Evolutionary conservation across 2,113 vertebrate species (phyloP).

Genomic region (Furnarius figulus): DNA sequence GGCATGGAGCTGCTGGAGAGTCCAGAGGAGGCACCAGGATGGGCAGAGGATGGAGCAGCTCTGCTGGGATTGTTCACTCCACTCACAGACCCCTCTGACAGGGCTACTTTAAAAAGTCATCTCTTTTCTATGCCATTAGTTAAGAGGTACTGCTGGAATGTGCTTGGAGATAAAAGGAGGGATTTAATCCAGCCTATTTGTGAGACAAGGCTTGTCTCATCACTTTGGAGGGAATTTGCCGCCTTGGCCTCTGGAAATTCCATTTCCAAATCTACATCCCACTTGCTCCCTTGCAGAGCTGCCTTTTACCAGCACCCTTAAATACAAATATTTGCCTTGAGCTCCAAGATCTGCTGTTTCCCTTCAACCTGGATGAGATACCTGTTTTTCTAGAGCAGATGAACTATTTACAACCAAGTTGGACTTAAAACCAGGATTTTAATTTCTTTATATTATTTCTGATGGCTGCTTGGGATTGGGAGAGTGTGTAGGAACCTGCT

Average conservation of each 20-base stretch:
- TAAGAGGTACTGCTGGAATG: background rate
- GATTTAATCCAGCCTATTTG: background rate
- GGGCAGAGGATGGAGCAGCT: background rate
- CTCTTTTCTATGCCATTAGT: background rate
- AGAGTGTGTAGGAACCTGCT: background rate
- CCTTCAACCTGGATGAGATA: background rate
- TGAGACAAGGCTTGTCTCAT: background rate
- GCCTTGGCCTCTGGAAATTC: background rate
- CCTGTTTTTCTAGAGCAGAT: accelerated
- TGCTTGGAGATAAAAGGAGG: background rate
- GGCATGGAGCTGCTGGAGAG: background rate
- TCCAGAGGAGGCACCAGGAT: background rate
- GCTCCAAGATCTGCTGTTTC: background rate
- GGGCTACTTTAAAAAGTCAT: background rate
- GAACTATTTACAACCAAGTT: accelerated
- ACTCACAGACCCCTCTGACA: background rate
- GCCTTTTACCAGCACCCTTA: accelerated
- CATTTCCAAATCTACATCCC: background rate
- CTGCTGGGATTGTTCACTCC: too few species aligned
- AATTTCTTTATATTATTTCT: background rate
- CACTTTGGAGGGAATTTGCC: background rate
- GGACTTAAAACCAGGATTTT: background rate
- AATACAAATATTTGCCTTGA: background rate
- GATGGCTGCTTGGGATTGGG: background rate
- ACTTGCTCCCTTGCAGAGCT: background rate